Evolutionary conservation across 2,113 vertebrate genomes (phyloP).

Genomic region (Megatriorchis doriae): DNA sequence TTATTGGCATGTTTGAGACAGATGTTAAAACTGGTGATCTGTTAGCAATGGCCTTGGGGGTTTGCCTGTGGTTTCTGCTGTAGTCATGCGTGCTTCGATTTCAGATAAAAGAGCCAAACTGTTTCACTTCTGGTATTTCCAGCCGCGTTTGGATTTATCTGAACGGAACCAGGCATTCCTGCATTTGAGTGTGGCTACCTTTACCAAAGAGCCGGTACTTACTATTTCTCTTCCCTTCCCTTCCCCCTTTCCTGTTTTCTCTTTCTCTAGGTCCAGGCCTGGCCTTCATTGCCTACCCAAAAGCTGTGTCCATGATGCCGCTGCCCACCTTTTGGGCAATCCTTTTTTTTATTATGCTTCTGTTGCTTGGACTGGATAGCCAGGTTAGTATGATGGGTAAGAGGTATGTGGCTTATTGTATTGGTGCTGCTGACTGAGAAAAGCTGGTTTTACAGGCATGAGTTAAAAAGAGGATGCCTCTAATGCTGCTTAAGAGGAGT

Average conservation of each 20-base stretch:
- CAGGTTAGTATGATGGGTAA: slow-evolving; percentile 79
- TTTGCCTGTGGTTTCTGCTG: slow-evolving; percentile 46
- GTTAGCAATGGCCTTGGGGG: slow-evolving; percentile 30
- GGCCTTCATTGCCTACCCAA: slow-evolving; percentile 98
- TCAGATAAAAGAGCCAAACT: slow-evolving; percentile 66
- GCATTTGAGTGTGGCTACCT: slow-evolving; percentile 37
- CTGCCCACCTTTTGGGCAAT: slow-evolving; percentile 97
- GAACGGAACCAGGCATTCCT: slow-evolving; percentile 57
- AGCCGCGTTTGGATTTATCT: slow-evolving; percentile 68
- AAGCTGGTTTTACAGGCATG: background rate
- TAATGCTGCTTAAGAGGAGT: background rate
- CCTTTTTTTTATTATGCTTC: slow-evolving; percentile 99
- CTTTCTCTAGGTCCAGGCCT: slow-evolving; percentile 89
- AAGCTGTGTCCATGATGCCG: slow-evolving; percentile 99
- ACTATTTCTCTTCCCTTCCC: slow-evolving; percentile 45
- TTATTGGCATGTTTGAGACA: slow-evolving; percentile 57
- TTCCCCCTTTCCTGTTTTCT: slow-evolving; percentile 67
- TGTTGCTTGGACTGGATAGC: slow-evolving; percentile 98
- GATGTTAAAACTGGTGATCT: slow-evolving; percentile 52
- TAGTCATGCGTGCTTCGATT: slow-evolving; percentile 58
- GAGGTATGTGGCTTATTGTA: background rate
- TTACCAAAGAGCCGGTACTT: background rate
- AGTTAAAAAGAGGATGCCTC: background rate
- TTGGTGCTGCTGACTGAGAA: background rate
- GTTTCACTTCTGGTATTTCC: slow-evolving; percentile 65